Conservation (phyloP, 2,797 vertebrate species). For the Pristis pectinata region DNA sequence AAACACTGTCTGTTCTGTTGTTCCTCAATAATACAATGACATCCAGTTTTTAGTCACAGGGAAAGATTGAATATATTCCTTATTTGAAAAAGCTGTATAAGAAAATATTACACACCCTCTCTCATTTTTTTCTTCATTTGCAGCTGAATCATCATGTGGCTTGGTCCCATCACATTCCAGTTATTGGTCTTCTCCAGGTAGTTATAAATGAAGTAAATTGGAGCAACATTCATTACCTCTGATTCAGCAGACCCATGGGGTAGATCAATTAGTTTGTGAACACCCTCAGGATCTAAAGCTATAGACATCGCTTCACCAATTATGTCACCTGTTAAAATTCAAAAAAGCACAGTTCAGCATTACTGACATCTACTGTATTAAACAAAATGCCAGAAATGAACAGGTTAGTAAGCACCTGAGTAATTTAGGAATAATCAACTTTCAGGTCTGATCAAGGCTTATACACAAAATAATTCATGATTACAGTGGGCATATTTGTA, state of each 20-base stretch:
- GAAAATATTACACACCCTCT: slow-evolving; percentile 59
- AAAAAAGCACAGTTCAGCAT: neutral
- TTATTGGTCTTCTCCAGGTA: slow-evolving; percentile 64
- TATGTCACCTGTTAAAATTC: slow-evolving; percentile 65
- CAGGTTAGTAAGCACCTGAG: neutral
- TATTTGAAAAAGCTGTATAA: neutral
- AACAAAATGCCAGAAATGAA: neutral
- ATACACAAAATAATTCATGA: neutral
- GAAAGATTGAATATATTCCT: neutral
- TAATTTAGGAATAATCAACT: neutral
- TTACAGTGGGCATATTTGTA: too few species aligned
- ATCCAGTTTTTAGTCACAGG: neutral
- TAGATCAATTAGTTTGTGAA: slow-evolving; percentile 58
- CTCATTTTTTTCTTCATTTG: slow-evolving; percentile 64
- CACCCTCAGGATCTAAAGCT: slow-evolving; percentile 54
- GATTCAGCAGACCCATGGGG: slow-evolving; percentile 69
- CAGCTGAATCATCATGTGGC: slow-evolving; percentile 46
- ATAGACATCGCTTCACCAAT: slow-evolving; percentile 65
- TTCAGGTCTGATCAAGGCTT: neutral
- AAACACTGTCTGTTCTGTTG: neutral
- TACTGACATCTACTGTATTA: neutral
- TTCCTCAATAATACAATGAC: neutral
- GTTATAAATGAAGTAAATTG: slow-evolving; percentile 66
- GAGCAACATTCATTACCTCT: slow-evolving; percentile 63
- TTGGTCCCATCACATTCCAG: slow-evolving; percentile 62